Base-by-base conservation (phyloP, 1,140 invertebrate species). In the Aradophagus sp. region DNA sequence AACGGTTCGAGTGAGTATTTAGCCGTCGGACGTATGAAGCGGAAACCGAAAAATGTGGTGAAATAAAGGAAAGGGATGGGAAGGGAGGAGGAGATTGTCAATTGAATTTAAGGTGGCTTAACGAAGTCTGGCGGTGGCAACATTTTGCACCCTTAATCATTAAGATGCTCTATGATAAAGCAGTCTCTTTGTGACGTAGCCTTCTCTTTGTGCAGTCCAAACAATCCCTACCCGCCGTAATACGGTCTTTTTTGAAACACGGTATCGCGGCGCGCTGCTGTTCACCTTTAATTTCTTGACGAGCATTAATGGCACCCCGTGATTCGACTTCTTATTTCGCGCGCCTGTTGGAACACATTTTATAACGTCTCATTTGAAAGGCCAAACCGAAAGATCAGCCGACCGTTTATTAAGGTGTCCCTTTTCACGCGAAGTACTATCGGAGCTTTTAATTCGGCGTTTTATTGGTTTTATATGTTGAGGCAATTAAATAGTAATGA, bases 91-190 rank as follows among this genome's bases (percentile, higher is more conserved):
- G n/a, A n/a, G n/a, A n/a, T n/a, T n/a, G n/a, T n/a, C n/a, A n/a
- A n/a, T n/a, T n/a, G n/a, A n/a, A 6, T 17, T 31, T 39, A 7
- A 2, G 2, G 2, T 23, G 19, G 44, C 7, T 26, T 50, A 44
- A 61, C 41, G 27, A 61, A 41, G 7, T 10, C 26, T 13, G 12
- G 44, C 19, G 41, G 17, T 41, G 27, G 34, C 27, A 42, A 62
- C 20, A 53, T 52, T 62, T 52, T 62, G 32, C 39, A 62, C 58
- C 20, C 52, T 39, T 53, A 62, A 52, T 62, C 26, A 62, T 62
- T 31, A 50, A 62, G 31, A 62, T 50, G 58, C 38, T 52, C 45
- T 44, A 45, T 52, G 45, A 62, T 62, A 45, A 50, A 23, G 31
- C 36, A 62, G 29, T 62, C 58, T 32, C 58, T 62, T 62, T 62